A percentile compares a stretch with the other conserved stretches of the same genome.
Evolutionary conservation across 2,888 invertebrate genomes (phyloP).

Genomic region (Eupithecia abbreviata): DNA sequence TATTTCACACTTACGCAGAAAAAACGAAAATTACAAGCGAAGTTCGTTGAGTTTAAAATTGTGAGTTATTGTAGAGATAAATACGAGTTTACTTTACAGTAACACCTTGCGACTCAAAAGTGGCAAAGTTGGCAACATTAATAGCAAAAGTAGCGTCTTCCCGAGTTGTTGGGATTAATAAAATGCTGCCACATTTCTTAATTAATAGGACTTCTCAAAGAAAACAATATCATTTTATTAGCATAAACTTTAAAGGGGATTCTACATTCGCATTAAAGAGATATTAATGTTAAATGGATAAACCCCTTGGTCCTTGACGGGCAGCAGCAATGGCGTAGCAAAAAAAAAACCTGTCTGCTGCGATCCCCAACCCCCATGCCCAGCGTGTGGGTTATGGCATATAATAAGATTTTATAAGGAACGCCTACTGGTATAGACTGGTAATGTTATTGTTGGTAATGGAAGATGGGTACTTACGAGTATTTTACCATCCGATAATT

Average conservation of each 20-base stretch:
- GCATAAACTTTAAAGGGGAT: constrained; percentile 64
- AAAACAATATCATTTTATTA: constrained; percentile 84
- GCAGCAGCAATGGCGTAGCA: not conserved
- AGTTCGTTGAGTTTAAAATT: constrained; percentile 53
- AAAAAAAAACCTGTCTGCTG: not conserved
- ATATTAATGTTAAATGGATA: not conserved
- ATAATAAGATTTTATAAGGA: not conserved
- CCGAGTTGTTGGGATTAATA: constrained; percentile 77
- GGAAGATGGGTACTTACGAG: not conserved
- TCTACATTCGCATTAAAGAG: constrained; percentile 44
- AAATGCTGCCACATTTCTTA: constrained; percentile 80
- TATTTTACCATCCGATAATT: not conserved
- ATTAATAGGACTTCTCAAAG: constrained; percentile 83
- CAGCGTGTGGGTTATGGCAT: not conserved
- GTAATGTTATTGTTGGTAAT: not conserved
- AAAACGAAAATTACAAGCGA: constrained; percentile 59
- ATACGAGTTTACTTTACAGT: constrained; percentile 74
- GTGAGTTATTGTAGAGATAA: constrained; percentile 57
- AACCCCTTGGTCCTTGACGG: not conserved
- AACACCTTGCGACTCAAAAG: constrained; percentile 74
- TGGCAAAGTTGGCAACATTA: constrained; percentile 76
- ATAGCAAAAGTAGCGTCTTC: constrained; percentile 69
- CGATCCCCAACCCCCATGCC: not conserved
- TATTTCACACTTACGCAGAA: constrained; percentile 60
- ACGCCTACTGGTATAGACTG: not conserved